Evolutionary conservation across 2,797 vertebrate species (phyloP).

Genomic region (Phyllotis vaccarum): DNA sequence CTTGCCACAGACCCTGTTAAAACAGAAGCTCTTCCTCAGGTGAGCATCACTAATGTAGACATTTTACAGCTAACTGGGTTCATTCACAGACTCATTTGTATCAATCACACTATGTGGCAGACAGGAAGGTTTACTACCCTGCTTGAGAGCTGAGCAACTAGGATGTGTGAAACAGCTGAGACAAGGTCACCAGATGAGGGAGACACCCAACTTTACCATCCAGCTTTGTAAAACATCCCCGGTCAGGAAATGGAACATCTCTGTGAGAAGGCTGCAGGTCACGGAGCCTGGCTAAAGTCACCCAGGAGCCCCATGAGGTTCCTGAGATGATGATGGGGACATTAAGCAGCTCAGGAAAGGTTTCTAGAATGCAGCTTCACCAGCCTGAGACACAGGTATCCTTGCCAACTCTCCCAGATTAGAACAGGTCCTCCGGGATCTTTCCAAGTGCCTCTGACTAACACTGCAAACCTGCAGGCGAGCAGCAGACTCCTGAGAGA

Average conservation of each 20-base stretch:
- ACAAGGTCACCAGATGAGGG: conserved; percentile 35
- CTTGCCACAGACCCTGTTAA: not conserved
- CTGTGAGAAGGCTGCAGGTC: conserved; percentile 58
- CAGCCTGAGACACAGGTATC: conserved; percentile 73
- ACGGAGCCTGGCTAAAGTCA: conserved; percentile 39
- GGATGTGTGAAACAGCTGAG: not conserved
- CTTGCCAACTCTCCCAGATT: conserved; percentile 80
- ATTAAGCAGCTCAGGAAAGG: conserved; percentile 66
- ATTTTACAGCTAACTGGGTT: not conserved
- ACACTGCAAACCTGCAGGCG: conserved; percentile 71
- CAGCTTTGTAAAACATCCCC: not conserved
- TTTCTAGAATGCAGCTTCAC: conserved; percentile 77
- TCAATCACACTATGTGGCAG: not conserved
- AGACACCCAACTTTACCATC: not conserved
- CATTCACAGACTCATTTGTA: not conserved
- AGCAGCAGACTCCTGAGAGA: conserved; percentile 51
- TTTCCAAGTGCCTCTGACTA: conserved; percentile 80
- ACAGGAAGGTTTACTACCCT: not conserved
- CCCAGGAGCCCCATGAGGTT: conserved; percentile 67
- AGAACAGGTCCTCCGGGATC: conserved; percentile 80
- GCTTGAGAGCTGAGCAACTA: not conserved
- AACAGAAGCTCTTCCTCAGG: conserved; percentile 11
- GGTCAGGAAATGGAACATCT: conserved; percentile 61
- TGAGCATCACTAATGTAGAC: not conserved
- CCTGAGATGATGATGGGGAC: conserved; percentile 65